phyloP scores from a whole-genome alignment of 2,113 vertebrate genomes.

The Tringa solitaria region DNA sequence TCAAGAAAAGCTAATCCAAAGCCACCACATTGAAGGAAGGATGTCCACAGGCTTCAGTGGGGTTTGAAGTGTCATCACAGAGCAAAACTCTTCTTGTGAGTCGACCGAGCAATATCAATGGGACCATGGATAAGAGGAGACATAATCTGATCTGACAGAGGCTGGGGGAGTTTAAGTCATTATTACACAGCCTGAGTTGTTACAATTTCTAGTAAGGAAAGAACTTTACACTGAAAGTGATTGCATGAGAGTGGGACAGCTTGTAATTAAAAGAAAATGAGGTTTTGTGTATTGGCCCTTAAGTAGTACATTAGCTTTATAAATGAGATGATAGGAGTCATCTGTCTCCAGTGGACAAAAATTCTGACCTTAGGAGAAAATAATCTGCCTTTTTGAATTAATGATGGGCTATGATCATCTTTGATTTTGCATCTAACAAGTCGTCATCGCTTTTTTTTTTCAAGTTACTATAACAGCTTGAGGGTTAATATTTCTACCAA shows the following conservation, averaged over 20 bases:
- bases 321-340: neutral
- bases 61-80: neutral
- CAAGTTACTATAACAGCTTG: neutral
- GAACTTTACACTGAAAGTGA: neutral
- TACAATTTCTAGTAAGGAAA: neutral
- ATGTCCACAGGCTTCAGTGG: neutral
- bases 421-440: slow-evolving; percentile 33
- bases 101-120: neutral
- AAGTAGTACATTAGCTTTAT: neutral
- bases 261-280: neutral
- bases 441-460: neutral
- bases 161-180: neutral
- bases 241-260: neutral
- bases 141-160: neutral
- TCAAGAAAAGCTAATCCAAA: slow-evolving; percentile 8
- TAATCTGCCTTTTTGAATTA: neutral
- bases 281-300: neutral
- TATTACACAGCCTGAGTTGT: neutral
- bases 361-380: neutral
- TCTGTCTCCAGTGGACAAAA: neutral
- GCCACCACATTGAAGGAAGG: neutral
- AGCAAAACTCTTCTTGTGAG: neutral
- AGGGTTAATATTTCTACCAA: neutral
- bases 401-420: neutral
- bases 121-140: neutral